Conservation (phyloP, 2,888 invertebrate species). For the Temnothorax unifasciatus region DNA sequence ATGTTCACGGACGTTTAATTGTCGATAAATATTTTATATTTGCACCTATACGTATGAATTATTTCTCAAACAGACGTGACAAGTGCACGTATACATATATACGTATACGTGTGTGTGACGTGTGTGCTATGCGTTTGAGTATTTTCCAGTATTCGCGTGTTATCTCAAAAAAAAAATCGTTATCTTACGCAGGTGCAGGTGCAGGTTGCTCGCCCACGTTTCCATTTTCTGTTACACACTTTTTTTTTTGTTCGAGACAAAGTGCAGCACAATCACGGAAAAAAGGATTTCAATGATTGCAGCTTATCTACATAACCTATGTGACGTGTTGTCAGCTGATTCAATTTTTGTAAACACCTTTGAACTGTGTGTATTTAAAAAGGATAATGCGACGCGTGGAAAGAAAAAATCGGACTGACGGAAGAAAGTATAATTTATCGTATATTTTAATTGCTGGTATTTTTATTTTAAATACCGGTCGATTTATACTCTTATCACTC, state of each 20-base stretch:
- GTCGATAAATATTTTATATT: neutral
- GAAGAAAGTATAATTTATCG: neutral
- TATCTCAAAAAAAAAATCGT: neutral
- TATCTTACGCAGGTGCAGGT: neutral
- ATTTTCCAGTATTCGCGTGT: neutral
- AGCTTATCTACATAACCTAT: constrained; percentile 9
- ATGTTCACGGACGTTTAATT: neutral
- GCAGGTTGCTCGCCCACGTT: neutral
- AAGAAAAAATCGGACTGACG: neutral
- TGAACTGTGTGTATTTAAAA: neutral
- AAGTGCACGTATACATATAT: no score
- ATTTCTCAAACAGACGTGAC: neutral
- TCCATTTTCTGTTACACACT: neutral
- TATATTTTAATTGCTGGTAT: neutral
- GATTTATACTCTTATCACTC: neutral
- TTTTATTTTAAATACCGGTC: neutral
- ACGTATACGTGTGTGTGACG: no score
- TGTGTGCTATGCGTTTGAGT: neutral
- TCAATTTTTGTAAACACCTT: neutral
- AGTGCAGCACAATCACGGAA: no score
- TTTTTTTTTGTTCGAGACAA: neutral
- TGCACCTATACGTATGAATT: neutral
- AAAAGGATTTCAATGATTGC: neutral
- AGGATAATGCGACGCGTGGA: neutral
- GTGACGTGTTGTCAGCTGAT: neutral